Percentiles rank a stretch among this genome's conserved stretches.
Conservation (phyloP, 2,113 vertebrate species). For the Asarcornis scutulata region DNA sequence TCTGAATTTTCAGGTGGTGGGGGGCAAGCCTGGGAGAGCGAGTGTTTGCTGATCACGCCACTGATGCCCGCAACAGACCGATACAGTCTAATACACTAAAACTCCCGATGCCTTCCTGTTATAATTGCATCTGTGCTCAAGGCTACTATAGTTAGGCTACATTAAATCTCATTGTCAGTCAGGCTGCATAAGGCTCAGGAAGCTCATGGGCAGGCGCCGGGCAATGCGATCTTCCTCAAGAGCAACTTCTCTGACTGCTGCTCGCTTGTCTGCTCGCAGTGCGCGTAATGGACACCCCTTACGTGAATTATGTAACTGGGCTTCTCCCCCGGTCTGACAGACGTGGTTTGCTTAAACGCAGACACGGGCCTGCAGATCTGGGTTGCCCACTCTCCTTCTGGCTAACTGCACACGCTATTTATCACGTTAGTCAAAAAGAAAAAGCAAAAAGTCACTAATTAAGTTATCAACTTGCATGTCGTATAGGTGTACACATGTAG, state of each 20-base stretch:
- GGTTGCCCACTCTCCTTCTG: slow-evolving; percentile 23
- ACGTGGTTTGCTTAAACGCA: neutral
- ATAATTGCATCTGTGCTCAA: slow-evolving; percentile 74
- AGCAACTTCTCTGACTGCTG: slow-evolving; percentile 66
- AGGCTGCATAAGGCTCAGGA: slow-evolving; percentile 55
- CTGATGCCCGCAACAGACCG: slow-evolving; percentile 36
- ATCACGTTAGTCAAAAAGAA: neutral
- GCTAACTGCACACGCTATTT: neutral
- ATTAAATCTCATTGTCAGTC: slow-evolving; percentile 74
- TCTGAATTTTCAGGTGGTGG: slow-evolving; percentile 51
- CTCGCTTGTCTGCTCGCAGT: slow-evolving; percentile 40
- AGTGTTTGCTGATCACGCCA: slow-evolving; percentile 37
- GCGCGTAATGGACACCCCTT: slow-evolving; percentile 18
- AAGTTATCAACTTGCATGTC: neutral
- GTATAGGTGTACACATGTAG: neutral
- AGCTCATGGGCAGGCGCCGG: slow-evolving; percentile 35
- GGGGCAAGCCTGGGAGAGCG: neutral
- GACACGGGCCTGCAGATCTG: neutral
- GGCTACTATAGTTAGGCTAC: slow-evolving; percentile 71
- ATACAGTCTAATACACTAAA: slow-evolving; percentile 56
- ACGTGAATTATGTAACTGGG: slow-evolving; percentile 21
- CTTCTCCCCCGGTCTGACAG: slow-evolving; percentile 9
- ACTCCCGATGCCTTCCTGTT: slow-evolving; percentile 51
- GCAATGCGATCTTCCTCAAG: slow-evolving; percentile 50
- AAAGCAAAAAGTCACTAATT: slow-evolving; percentile 24